A percentile compares a stretch with the other conserved stretches of the same genome.
These are phyloP conservation scores for Hypolimnas misippus DNA, from an alignment of 2,888 invertebrate species.

Conservation along the genomic window DNA sequence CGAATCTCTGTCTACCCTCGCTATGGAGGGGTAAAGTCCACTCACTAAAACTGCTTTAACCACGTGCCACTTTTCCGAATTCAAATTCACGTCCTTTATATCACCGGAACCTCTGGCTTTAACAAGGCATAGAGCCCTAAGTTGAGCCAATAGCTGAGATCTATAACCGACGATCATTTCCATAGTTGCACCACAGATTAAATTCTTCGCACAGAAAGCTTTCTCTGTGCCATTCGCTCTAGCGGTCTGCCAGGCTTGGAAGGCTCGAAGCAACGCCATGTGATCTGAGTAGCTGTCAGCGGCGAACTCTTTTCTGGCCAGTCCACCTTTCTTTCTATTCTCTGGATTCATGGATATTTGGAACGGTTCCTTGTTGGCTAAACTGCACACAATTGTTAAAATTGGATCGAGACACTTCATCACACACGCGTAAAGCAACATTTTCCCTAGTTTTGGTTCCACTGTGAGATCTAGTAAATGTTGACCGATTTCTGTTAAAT, in stretches of 20 bases:
- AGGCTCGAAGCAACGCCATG: conserved; percentile 91
- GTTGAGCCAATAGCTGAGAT: conserved; percentile 91
- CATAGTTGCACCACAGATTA: conserved; percentile 92
- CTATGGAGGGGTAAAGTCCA: conserved; percentile 95
- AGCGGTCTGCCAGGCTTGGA: conserved; percentile 88
- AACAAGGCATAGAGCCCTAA: conserved; percentile 90
- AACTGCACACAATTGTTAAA: conserved; percentile 93
- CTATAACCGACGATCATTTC: conserved; percentile 95
- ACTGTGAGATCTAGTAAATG: conserved; percentile 96
- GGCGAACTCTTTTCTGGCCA: conserved; percentile 87
- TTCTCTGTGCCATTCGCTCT: conserved; percentile 86
- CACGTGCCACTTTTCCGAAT: conserved; percentile 94
- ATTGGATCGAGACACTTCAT: conserved; percentile 97
- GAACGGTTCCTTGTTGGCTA: conserved; percentile 92
- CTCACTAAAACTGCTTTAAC: conserved; percentile 95
- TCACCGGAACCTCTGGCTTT: conserved; percentile 85
- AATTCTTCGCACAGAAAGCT: conserved; percentile 89
- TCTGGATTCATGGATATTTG: conserved; percentile 89
- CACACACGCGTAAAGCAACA: conserved; percentile 94
- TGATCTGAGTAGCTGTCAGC: conserved; percentile 94
- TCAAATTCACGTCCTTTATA: conserved; percentile 91
- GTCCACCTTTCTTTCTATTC: conserved; percentile 85
- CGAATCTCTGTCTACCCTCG: conserved; percentile 87
- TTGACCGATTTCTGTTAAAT: conserved; percentile 93
- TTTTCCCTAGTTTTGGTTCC: conserved; percentile 96